Conservation (phyloP, 2,888 invertebrate species). For the Conomelus anceps region DNA sequence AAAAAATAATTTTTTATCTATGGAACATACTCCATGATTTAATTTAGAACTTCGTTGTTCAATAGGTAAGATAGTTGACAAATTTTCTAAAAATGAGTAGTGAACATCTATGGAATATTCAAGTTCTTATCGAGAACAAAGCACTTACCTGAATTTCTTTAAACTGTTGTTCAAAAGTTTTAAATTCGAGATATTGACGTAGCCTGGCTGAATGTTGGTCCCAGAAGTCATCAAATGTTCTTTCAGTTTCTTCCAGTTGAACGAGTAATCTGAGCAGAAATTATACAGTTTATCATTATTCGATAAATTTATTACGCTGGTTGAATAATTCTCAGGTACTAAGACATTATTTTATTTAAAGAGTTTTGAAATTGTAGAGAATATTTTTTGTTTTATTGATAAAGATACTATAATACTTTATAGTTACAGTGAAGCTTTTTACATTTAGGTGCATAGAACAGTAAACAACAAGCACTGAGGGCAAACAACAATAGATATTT, state of each 20-base stretch:
- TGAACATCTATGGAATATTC: background rate
- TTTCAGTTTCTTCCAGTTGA: slow-evolving; percentile 89
- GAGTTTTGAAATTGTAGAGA: too few relatives aligned
- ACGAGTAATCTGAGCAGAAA: slow-evolving; percentile 63
- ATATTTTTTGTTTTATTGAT: too few relatives aligned
- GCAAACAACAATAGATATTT: too few relatives aligned
- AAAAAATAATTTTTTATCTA: too few relatives aligned
- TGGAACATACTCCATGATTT: too few relatives aligned
- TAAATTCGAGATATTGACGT: slow-evolving; percentile 80
- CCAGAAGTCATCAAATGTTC: slow-evolving; percentile 93
- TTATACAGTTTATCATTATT: background rate
- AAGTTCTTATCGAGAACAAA: background rate
- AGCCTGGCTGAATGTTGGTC: slow-evolving; percentile 81
- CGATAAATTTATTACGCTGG: background rate
- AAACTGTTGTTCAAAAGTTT: slow-evolving; percentile 92
- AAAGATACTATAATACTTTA: too few relatives aligned
- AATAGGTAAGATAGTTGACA: too few relatives aligned
- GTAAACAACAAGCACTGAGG: too few relatives aligned
- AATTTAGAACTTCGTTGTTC: too few relatives aligned
- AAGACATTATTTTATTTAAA: background rate
- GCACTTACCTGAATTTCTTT: slow-evolving; percentile 74
- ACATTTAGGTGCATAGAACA: too few relatives aligned
- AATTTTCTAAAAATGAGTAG: background rate
- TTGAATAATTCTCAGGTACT: background rate
- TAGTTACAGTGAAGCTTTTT: too few relatives aligned